Evolutionary conservation across 2,888 invertebrate genomes (phyloP).

Genomic region (Hedya salicella): DNA sequence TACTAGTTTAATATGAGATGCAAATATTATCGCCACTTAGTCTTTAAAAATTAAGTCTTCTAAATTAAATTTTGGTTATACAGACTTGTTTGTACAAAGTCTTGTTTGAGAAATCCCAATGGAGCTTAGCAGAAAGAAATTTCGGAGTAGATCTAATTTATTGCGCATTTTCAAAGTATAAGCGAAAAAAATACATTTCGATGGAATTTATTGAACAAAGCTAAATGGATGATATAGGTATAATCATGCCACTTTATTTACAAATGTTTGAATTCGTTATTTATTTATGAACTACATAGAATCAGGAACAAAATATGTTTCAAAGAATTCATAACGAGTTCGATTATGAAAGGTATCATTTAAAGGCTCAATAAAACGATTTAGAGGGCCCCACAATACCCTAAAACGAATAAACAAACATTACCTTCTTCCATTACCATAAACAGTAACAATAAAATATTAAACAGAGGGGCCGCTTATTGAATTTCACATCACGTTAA

Average conservation of each 20-base stretch:
- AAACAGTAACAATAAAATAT: slow-evolving; percentile 1
- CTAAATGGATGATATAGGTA: too few species aligned
- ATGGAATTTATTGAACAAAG: neutral
- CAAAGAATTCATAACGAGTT: neutral
- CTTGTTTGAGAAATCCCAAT: slow-evolving; percentile 18
- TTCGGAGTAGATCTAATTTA: neutral
- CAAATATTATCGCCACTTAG: slow-evolving; percentile 4
- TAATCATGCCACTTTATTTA: too few species aligned
- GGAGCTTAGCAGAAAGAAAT: slow-evolving; percentile 2
- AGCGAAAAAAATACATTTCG: neutral
- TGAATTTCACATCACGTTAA: neutral
- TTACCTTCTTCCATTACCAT: neutral
- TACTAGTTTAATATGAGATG: too few species aligned
- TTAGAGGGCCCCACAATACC: neutral
- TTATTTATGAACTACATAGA: too few species aligned
- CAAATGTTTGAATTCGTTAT: too few species aligned
- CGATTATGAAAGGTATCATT: too few species aligned
- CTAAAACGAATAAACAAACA: slow-evolving; percentile 1
- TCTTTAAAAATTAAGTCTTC: neutral
- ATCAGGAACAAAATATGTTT: neutral
- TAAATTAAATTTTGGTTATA: slow-evolving; percentile 12
- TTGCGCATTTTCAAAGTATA: neutral
- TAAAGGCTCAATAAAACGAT: neutral
- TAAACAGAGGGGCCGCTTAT: neutral
- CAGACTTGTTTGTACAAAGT: neutral